These are phyloP conservation scores for Clunio marinus DNA, from an alignment of 2,888 invertebrate species.

Conservation along the genomic window DNA sequence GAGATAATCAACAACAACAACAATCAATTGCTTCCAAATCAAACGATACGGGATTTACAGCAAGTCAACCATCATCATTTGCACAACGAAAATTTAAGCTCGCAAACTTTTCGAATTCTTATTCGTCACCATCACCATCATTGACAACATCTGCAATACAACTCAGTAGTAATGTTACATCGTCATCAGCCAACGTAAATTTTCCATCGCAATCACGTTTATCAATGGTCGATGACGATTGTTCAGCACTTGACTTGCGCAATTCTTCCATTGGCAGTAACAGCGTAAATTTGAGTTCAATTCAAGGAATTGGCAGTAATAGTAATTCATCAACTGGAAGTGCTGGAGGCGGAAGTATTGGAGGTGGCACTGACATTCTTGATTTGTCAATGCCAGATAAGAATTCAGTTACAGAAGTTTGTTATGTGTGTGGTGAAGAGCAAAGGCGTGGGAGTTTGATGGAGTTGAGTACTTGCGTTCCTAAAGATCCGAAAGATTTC, in stretches of 20 bases:
- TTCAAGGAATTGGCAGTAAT: constrained; percentile 39
- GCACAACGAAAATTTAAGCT: constrained; percentile 51
- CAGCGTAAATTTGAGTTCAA: constrained; percentile 46
- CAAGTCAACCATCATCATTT: constrained; percentile 47
- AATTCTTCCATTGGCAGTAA: constrained; percentile 47
- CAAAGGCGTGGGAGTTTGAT: constrained; percentile 76
- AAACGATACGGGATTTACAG: constrained; percentile 5
- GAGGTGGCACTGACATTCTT: constrained; percentile 74
- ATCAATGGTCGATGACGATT: constrained; percentile 43
- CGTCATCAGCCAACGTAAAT: constrained; percentile 40
- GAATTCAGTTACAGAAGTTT: constrained; percentile 83
- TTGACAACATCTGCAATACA: constrained; percentile 39
- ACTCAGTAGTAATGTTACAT: constrained; percentile 36
- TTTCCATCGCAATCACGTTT: constrained; percentile 28
- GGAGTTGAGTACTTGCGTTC: constrained; percentile 62
- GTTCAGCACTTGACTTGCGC: constrained; percentile 51
- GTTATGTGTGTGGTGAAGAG: constrained; percentile 87
- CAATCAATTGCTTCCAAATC: constrained; percentile 17
- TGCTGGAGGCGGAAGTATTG: constrained; percentile 36
- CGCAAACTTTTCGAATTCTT: constrained; percentile 41
- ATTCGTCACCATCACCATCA: constrained; percentile 31
- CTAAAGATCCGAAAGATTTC: constrained; percentile 53
- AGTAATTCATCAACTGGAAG: constrained; percentile 37
- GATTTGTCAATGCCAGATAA: constrained; percentile 91
- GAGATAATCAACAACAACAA: constrained; percentile 44